Percentiles rank a stretch among this genome's conserved stretches.
Evolutionary conservation across 2,113 vertebrate genomes (phyloP).

Genomic region (Agapornis roseicollis): DNA sequence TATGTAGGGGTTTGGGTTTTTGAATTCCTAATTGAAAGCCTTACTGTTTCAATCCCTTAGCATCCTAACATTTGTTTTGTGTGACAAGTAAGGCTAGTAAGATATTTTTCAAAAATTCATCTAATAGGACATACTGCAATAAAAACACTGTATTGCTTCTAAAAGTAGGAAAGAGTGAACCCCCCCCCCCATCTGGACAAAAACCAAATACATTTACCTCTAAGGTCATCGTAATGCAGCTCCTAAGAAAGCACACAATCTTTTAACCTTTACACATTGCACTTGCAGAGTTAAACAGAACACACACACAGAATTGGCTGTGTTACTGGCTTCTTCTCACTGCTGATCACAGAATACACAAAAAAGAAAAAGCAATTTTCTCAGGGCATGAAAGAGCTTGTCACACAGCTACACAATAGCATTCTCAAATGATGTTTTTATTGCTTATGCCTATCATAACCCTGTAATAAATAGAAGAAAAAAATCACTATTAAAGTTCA

Average conservation of each 20-base stretch:
- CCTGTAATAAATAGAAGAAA: background rate
- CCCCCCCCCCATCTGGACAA: background rate
- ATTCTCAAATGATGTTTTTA: background rate
- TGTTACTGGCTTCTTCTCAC: background rate
- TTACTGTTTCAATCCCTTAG: background rate
- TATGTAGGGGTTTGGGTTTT: background rate
- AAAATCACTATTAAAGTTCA: background rate
- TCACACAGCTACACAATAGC: background rate
- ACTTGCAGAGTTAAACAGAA: background rate
- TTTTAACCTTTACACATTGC: background rate
- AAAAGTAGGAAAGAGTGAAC: background rate
- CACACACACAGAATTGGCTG: background rate
- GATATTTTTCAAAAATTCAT: background rate
- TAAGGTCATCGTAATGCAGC: background rate
- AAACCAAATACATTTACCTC: background rate
- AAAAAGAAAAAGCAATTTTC: constrained; percentile 20
- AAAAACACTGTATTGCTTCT: background rate
- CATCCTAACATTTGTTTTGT: background rate
- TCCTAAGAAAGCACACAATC: background rate
- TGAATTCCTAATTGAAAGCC: background rate
- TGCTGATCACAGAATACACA: constrained; percentile 9
- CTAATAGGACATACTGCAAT: background rate
- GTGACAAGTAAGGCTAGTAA: background rate
- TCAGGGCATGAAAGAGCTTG: background rate
- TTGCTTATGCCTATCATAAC: background rate